A percentile compares a stretch with the other conserved stretches of the same genome.
phyloP scores from a whole-genome alignment of 2,113 vertebrate species.

The Syngnathoides biaculeatus region DNA sequence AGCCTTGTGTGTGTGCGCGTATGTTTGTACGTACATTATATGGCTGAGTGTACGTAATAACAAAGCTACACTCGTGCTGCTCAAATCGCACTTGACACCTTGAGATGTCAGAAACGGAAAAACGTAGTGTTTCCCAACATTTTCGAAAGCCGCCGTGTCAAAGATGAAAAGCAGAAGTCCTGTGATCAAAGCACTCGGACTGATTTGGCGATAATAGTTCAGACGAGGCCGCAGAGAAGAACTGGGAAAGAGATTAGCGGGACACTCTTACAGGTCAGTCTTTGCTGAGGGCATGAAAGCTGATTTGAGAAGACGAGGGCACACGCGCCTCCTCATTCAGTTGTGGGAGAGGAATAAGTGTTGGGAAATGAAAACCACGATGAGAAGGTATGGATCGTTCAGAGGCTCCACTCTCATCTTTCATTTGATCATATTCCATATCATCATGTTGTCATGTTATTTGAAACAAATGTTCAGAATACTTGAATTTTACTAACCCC shows the following conservation, averaged over 20 bases:
- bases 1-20: not conserved
- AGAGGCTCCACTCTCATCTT: not conserved
- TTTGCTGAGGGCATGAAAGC: slow-evolving; percentile 52
- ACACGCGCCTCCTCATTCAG: slow-evolving; percentile 39
- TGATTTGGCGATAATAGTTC: slow-evolving; percentile 17
- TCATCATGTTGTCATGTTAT: not conserved
- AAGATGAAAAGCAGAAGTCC: slow-evolving; percentile 50
- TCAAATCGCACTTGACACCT: slow-evolving; percentile 29
- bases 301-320: slow-evolving; percentile 47
- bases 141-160: slow-evolving; percentile 27
- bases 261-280: slow-evolving; percentile 19
- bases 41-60: slow-evolving; percentile 15
- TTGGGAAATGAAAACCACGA: slow-evolving; percentile 40
- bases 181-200: slow-evolving; percentile 6
- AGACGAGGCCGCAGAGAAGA: slow-evolving; percentile 18
- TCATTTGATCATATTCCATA: not conserved
- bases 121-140: slow-evolving; percentile 33
- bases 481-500: not conserved
- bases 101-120: slow-evolving; percentile 16
- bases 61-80: slow-evolving; percentile 8
- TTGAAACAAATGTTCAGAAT: not conserved
- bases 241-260: slow-evolving; percentile 45
- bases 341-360: slow-evolving; percentile 29
- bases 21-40: not conserved
- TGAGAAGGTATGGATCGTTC: slow-evolving; percentile 45